Base-by-base conservation (phyloP, 2,797 vertebrate genomes). In the Sebastes flavidus region DNA sequence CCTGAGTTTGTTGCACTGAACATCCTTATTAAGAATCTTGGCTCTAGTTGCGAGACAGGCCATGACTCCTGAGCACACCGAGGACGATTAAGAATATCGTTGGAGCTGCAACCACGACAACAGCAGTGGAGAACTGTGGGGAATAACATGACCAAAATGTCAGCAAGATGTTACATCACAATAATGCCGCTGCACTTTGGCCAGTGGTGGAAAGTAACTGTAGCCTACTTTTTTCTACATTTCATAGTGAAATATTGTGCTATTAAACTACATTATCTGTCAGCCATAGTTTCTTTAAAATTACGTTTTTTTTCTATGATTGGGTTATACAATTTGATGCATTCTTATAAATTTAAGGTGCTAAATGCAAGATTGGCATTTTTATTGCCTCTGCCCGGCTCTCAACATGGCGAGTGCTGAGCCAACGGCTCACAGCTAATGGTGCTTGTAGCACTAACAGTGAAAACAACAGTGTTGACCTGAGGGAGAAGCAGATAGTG, bases 61-160 rank as follows among this genome's bases (percentile, higher is more conserved):
- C 13, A 2, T 20, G 72, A 73, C 91, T 84, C 82, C 88, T 88
- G 68, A 89, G 6, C 27, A 83, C 46, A 30, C 83, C 63, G 2
- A 85, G 58, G 62, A 92, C 29, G 42, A 94, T 61, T 18, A 93
- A 56, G 70, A 93, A 20, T 12, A 91, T 34, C 4, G 91, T 75
- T 8, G 94, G 87, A 72, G 90, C 90, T 69, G 91, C 86, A 42
- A 93, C 83, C 62, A 93, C 69, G 2, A 86, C 93, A 49, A 93
- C 85, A 25, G 90, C 79, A 18, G 80, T 86, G 61, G 76, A 92
- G 34, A 91, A 65, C 95, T 96, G 91, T 63, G 81, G 86, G 16
- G 75, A 66, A 75, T 30, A 65, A 87, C 18, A 77, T 2, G 16
- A 80, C 9, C 4, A 70, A 55, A 70, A 11, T 58, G 30, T 72